Conservation (phyloP, 1,140 invertebrate species). For the Sitophilus oryzae region DNA sequence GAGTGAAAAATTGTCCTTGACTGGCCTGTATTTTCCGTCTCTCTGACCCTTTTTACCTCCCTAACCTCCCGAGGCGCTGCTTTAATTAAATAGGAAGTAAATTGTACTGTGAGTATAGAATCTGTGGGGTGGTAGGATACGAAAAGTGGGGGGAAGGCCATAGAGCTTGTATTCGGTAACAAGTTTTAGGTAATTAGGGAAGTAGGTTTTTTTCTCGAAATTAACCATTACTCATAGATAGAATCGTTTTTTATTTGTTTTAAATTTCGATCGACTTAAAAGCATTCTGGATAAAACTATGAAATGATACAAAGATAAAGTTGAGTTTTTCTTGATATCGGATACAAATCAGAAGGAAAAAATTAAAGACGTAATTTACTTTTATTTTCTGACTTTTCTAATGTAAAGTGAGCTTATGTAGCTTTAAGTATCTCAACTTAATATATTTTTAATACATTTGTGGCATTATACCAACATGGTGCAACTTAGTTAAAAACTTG, state of each 20-base stretch:
- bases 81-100: slow-evolving; percentile 28
- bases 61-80: slow-evolving; percentile 21
- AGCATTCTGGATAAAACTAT: not conserved
- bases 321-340: no score
- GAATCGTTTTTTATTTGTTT: not conserved
- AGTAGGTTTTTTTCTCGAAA: not conserved
- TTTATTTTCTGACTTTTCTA: no score
- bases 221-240: not conserved
- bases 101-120: slow-evolving; percentile 19
- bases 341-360: no score
- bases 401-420: no score
- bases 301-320: no score
- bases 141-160: slow-evolving; percentile 13
- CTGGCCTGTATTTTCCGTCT: slow-evolving; percentile 17
- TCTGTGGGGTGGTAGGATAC: slow-evolving; percentile 15
- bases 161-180: slow-evolving; percentile 14
- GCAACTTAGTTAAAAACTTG: no score
- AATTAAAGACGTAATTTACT: no score
- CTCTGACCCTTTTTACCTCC: slow-evolving; percentile 3
- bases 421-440: no score
- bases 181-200: slow-evolving; percentile 8
- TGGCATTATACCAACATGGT: no score
- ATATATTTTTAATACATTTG: no score
- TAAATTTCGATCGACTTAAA: not conserved
- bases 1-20: slow-evolving; percentile 18